These are phyloP conservation scores for Sceliomorpha sp. DNA, from an alignment of 2,888 invertebrate genomes.

Conservation along the genomic window DNA sequence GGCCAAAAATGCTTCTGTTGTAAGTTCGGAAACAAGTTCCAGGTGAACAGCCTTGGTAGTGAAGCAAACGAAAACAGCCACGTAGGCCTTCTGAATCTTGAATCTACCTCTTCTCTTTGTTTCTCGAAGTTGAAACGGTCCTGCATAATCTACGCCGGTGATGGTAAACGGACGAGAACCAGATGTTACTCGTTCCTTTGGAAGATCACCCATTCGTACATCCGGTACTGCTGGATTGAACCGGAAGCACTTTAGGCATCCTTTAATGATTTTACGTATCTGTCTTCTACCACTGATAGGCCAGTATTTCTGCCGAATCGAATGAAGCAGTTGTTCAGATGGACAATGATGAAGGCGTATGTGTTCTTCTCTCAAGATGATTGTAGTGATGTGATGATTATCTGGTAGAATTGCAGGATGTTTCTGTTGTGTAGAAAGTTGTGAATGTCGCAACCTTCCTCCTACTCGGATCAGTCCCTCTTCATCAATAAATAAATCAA, in stretches of 20 bases:
- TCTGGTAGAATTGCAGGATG: slow-evolving; percentile 4
- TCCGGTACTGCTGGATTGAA: too few relatives aligned
- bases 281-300: slow-evolving; percentile 5
- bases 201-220: too few relatives aligned
- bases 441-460: not conserved
- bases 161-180: too few relatives aligned
- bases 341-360: slow-evolving; percentile 4
- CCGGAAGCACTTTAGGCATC: too few relatives aligned
- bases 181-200: too few relatives aligned
- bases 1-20: slow-evolving; percentile 36
- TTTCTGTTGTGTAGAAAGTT: not conserved
- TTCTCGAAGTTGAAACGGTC: too few relatives aligned
- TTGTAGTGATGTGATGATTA: slow-evolving; percentile 5
- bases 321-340: slow-evolving; percentile 9
- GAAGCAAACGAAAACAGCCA: slow-evolving; percentile 59
- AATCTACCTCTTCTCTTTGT: slow-evolving; percentile 32
- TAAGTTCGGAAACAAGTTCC: slow-evolving; percentile 40
- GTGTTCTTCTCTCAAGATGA: slow-evolving; percentile 10
- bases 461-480: not conserved
- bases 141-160: too few relatives aligned
- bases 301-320: slow-evolving; percentile 5
- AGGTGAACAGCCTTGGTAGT: slow-evolving; percentile 48
- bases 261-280: too few relatives aligned
- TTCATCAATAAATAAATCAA: too few relatives aligned
- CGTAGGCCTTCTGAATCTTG: slow-evolving; percentile 49